phyloP scores from a whole-genome alignment of 2,797 vertebrate species.

The Pangasius larnaudii region DNA sequence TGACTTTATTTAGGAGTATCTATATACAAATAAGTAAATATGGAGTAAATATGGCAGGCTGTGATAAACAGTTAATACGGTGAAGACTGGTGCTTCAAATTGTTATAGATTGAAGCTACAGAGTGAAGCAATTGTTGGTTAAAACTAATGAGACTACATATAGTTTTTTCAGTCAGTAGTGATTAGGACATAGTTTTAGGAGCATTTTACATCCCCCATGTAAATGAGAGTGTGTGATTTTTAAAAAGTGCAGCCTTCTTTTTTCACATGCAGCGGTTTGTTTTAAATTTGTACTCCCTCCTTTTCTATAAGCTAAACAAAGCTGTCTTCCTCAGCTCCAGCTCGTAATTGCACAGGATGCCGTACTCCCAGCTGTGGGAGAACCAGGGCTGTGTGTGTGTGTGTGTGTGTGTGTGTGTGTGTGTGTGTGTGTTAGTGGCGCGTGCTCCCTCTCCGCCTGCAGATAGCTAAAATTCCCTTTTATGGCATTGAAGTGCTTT shows the following conservation, averaged over 20 bases:
- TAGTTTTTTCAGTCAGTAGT: background rate
- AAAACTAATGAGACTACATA: background rate
- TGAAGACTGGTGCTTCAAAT: background rate
- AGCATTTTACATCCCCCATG: background rate
- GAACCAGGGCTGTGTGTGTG: conserved; percentile 28
- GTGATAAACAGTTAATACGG: background rate
- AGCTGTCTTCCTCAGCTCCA: conserved; percentile 58
- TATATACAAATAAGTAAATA: background rate
- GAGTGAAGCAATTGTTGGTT: background rate
- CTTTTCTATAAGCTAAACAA: conserved; percentile 57
- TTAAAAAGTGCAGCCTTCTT: background rate
- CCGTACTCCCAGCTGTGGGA: conserved; percentile 66
- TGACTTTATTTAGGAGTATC: background rate
- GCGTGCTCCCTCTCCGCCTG: conserved; percentile 46
- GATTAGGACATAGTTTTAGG: background rate
- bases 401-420: conserved; percentile 38
- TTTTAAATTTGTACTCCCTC: conserved; percentile 49
- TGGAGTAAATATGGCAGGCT: background rate
- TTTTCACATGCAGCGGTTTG: conserved; percentile 41
- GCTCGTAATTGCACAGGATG: conserved; percentile 68
- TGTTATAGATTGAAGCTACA: background rate
- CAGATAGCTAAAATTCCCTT: conserved; percentile 77
- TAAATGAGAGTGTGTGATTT: background rate
- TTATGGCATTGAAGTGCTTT: conserved; percentile 76
- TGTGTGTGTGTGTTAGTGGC: conserved; percentile 31